Evolutionary conservation across 2,113 vertebrate genomes (phyloP), one percentile per base, ranked within the genome.

Genomic region (Nesogale talazaci): DNA sequence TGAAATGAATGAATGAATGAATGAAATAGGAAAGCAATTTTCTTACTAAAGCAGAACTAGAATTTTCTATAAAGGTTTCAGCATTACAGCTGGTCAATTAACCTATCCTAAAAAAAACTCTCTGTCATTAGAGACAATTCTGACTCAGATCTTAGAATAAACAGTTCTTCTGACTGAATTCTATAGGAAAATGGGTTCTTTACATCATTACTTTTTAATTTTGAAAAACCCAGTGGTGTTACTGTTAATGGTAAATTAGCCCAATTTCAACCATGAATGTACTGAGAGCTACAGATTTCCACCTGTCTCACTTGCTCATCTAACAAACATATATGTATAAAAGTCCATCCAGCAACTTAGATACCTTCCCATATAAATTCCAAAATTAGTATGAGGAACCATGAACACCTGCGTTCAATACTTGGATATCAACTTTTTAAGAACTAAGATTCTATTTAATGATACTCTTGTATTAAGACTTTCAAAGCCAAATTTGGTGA

Each of bases 261-360:
- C 38, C 27, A 72, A 52, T 52, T 52, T 94, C 77, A 90, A 31
- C 65, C 17, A 42, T 40, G n/a, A 96, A 80, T 70, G 74, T 86
- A 25, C 19, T 83, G 79, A 75, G n/a, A 72, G 23, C 42, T 83
- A 78, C 36, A 88, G 36, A 11, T 31, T 7, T 42, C 86, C 80
- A 96, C 86, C 91, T 94, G 88, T 46, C 25, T 93, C 29, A 95
- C 95, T 94, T 81, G 90, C n/a, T 92, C 40, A n/a, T 67, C 65
- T 94, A 88, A 93, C 76, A 94, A 90, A 92, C 22, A 46, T 65
- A 4, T 6, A 5, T 40, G 25, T 86, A 59, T 80, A 86, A 95
- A 77, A 56, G 52, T 52, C 34, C 86, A 69, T 81, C 86, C 93
- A 93, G 40, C 12, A 67, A 86, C 46, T 36, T 83, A 92, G 80